Evolutionary conservation across 2,888 invertebrate genomes (phyloP), one percentile per base, ranked within the genome.

Genomic region (Siphlonurus alternatus): DNA sequence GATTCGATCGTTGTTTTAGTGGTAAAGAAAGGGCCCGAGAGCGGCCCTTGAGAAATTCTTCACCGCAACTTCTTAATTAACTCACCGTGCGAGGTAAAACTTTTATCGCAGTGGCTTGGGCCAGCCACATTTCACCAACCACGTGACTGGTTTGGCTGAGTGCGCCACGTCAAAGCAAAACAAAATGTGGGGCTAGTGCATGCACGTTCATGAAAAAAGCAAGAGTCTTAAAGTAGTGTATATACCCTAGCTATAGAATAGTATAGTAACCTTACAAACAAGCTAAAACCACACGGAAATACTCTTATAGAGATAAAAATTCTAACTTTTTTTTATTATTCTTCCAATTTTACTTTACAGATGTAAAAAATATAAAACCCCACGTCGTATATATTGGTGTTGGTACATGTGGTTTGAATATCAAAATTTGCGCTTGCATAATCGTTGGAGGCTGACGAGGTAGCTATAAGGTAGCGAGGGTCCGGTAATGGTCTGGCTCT

Each of bases 1-100:
- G 63, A 68, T 66, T 66, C 65, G 65, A 65, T 64, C 64, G 68
- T 65, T 66, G 64, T 66, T 59, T 60, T 62, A n/a, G 64, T 70
- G 68, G 67, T 69, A 69, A 69, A 69, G 67, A 69, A 64, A 70
- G 61, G 65, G 65, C 54, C 63, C 62, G 64, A 63, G 59, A 68
- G 69, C 68, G 68, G 68, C 66, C 66, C 68, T 66, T 69, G 69
- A 70, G 69, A 70, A 70, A 68, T 69, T 68, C 64, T 64, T 61
- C 64, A 66, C 54, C 56, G 59, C 25, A 60, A 25, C 38, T 53
- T 51, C 25, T 54, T 25, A 56, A 54, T 59, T 61, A 59, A 62
- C 62, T 61, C 53, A 64, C 66, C 23, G 25, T 51, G 51, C 23
- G 53, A 63, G 38, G 38, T 38, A 15, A 38, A 38, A 38, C 38